Evolutionary conservation across 2,113 vertebrate genomes (phyloP), one percentile per base, ranked within the genome.

Genomic region (Sterrhoptilus dennistouni): DNA sequence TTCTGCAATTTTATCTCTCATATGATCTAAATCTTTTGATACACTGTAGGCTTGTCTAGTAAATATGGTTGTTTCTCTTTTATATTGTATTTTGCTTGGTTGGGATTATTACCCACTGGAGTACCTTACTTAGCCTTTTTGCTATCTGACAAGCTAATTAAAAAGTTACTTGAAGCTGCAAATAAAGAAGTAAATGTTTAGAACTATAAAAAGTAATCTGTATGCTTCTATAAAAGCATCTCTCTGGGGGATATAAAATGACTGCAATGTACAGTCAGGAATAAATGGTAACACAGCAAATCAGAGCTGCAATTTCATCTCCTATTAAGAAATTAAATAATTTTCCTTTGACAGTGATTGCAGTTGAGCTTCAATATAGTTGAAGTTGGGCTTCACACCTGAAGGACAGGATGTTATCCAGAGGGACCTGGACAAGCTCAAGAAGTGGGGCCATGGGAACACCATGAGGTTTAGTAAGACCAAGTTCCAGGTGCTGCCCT

Each of bases 241-340:
- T 81, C 8, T 69, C 69, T 76, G 40, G 77, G 68, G 47, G n/a
- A 83, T 84, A 79, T 61, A n/a, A 92, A 89, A 82, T 84, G 12
- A 81, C 56, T 89, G 72, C n/a, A 49, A 59, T 1, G 8, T 75
- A 81, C 33, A 83, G 71, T 66, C 35, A 94, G 64, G 52, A 86
- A 92, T 70, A 83, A 94, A 96, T 87, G 61, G 72, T 86, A 95
- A 75, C 64, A 60, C 38, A 87, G 86, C 54, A 87, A 90, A 96
- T 66, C 61, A 68, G 69, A 90, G 53, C 64, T 90, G 64, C 85
- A 90, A 82, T 78, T 91, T 78, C 79, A 75, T 56, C 88, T 86
- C 56, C 53, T 31, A 64, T 81, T 83, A 89, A 52, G 35, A 88
- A n/a, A 90, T 93, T 83, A 90, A 94, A 92, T 94, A 59, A 71